Evolutionary conservation across 1,140 invertebrate species (phyloP).

Genomic region (Lucilia cuprina): DNA sequence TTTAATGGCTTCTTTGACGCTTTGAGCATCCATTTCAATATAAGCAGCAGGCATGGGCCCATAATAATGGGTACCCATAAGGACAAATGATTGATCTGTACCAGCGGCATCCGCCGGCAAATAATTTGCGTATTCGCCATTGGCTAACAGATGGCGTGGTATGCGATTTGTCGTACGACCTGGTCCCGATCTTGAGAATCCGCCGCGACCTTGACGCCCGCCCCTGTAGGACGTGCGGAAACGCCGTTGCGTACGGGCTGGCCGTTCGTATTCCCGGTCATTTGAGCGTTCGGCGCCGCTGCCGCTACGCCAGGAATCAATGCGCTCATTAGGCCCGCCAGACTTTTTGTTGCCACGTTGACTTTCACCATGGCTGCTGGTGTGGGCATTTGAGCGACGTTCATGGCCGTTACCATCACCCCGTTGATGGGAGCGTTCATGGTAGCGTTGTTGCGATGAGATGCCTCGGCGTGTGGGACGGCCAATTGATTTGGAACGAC

Average conservation of each 20-base stretch:
- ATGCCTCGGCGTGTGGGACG: slow-evolving; percentile 46
- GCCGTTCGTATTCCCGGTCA: slow-evolving; percentile 36
- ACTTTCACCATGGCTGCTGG: slow-evolving; percentile 22
- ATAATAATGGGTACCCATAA: slow-evolving; percentile 69
- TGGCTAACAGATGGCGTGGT: slow-evolving; percentile 61
- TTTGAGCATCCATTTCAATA: slow-evolving; percentile 65
- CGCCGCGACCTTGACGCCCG: slow-evolving; percentile 53
- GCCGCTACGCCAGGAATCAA: slow-evolving; percentile 63
- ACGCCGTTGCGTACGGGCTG: slow-evolving; percentile 47
- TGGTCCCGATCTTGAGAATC: slow-evolving; percentile 61
- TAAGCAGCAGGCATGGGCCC: slow-evolving; percentile 64
- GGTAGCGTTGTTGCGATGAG: slow-evolving; percentile 28
- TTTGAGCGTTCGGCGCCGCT: slow-evolving; percentile 46
- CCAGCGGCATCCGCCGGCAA: slow-evolving; percentile 57
- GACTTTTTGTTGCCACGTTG: slow-evolving; percentile 21
- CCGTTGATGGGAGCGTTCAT: slow-evolving; percentile 20
- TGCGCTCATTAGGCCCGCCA: slow-evolving; percentile 49
- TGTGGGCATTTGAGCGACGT: slow-evolving; percentile 34
- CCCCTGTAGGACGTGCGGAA: slow-evolving; percentile 59
- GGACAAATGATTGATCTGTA: slow-evolving; percentile 64
- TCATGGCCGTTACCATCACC: slow-evolving; percentile 1
- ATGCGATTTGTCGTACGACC: slow-evolving; percentile 61
- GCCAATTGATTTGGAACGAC: slow-evolving; percentile 58
- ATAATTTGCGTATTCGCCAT: slow-evolving; percentile 55
- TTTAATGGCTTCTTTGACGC: slow-evolving; percentile 79